Percentiles rank a stretch among this genome's conserved stretches.
Conservation (phyloP, 2,888 invertebrate genomes). For the Monoplex corrugatus region DNA sequence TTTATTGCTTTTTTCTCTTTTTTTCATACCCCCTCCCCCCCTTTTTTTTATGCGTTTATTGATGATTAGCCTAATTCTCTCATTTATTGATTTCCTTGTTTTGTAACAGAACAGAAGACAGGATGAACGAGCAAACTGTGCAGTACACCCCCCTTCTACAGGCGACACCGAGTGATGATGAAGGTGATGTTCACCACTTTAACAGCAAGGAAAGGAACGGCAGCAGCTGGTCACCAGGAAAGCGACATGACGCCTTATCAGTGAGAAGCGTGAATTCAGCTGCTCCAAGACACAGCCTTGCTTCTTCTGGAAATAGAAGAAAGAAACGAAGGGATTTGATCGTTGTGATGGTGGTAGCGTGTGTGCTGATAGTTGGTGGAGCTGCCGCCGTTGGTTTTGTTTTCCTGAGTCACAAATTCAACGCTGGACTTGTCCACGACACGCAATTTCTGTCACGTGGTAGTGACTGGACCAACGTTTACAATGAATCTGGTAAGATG, state of each 20-base stretch:
- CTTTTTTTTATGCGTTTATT: background rate
- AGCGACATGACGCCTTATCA: background rate
- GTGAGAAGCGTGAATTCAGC: background rate
- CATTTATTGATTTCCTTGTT: too few species aligned
- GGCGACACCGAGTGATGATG: slow-evolving; percentile 53
- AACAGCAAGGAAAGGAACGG: background rate
- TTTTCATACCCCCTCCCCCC: background rate
- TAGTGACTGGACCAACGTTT: slow-evolving; percentile 49
- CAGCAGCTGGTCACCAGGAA: background rate
- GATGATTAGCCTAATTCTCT: too few species aligned
- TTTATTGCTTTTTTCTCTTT: background rate
- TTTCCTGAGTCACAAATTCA: slow-evolving; percentile 42
- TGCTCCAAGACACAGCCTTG: background rate
- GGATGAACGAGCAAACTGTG: slow-evolving; percentile 6
- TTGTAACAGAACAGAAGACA: background rate
- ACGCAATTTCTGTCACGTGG: slow-evolving; percentile 6
- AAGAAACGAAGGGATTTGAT: slow-evolving; percentile 26
- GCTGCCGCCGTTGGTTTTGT: slow-evolving; percentile 43
- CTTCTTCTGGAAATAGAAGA: background rate
- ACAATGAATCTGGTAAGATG: slow-evolving; percentile 51
- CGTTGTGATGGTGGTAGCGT: slow-evolving; percentile 31
- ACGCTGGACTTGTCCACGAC: slow-evolving; percentile 44
- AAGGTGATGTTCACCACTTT: slow-evolving; percentile 50
- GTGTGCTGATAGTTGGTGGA: slow-evolving; percentile 38
- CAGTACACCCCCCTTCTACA: slow-evolving; percentile 54